Percentiles rank a stretch among this genome's conserved stretches.
Evolutionary conservation across 2,113 vertebrate genomes (phyloP).

Genomic region (Motacilla alba): DNA sequence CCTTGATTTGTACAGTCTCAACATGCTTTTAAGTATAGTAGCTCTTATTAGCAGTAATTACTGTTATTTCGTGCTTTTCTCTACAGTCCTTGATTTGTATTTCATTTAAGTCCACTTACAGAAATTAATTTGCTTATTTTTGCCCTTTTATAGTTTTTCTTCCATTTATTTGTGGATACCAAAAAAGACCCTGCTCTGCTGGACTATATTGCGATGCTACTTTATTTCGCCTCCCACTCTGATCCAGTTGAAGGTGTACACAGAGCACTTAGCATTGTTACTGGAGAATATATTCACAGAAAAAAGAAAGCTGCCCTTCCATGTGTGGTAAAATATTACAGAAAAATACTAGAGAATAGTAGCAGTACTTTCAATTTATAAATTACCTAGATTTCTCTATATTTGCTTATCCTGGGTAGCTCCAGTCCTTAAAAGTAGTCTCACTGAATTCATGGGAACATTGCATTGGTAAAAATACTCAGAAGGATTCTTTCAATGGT

Average conservation of each 20-base stretch:
- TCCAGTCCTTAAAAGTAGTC: neutral
- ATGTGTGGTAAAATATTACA: neutral
- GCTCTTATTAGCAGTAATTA: neutral
- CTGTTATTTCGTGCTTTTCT: neutral
- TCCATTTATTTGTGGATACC: slow-evolving; percentile 81
- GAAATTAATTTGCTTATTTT: neutral
- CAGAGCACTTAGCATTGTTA: slow-evolving; percentile 81
- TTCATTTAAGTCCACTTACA: neutral
- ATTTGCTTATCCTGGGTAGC: neutral
- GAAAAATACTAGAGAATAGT: neutral
- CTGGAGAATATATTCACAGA: slow-evolving; percentile 65
- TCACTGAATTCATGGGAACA: neutral
- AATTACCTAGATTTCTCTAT: neutral
- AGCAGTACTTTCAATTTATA: neutral
- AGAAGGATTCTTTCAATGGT: neutral
- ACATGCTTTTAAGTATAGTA: neutral
- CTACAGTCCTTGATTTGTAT: neutral
- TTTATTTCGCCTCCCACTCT: slow-evolving; percentile 83
- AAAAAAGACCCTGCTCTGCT: slow-evolving; percentile 65
- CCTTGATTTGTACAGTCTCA: neutral
- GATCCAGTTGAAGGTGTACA: slow-evolving; percentile 81
- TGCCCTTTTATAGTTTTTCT: slow-evolving; percentile 82
- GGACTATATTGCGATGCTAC: slow-evolving; percentile 83
- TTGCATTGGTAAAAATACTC: neutral
- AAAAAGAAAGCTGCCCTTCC: neutral